phyloP scores from a whole-genome alignment of 1,140 invertebrate species.

The Drosophila lacertosa region DNA sequence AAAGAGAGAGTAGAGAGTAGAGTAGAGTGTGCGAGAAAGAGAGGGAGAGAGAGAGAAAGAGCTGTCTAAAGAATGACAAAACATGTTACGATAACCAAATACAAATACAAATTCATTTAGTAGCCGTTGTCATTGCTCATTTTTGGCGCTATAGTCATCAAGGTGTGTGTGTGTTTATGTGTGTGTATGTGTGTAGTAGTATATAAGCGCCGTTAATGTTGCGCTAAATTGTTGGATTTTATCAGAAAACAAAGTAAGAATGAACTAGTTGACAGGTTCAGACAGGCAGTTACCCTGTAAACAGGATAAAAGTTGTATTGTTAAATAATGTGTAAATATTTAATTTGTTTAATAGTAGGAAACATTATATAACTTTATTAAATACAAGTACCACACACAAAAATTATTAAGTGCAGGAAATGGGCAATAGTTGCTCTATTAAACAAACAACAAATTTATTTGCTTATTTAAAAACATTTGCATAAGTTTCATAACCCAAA shows the following conservation, averaged over 20 bases:
- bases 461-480: too few species aligned
- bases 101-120: conserved; percentile 31
- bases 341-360: too few species aligned
- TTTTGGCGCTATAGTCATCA: conserved; percentile 36
- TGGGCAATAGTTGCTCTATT: too few species aligned
- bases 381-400: too few species aligned
- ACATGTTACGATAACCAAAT: conserved; percentile 41
- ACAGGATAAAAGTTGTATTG: too few species aligned
- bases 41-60: background rate
- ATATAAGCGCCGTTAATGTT: conserved; percentile 63
- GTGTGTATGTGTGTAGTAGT: conserved; percentile 16
- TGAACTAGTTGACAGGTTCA: background rate
- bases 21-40: conserved; percentile 13
- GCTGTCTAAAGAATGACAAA: conserved; percentile 22
- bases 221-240: conserved; percentile 64
- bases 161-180: background rate
- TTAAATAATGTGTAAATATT: too few species aligned
- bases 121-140: conserved; percentile 44
- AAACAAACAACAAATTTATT: too few species aligned
- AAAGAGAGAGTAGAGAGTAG: conserved; percentile 2
- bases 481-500: too few species aligned
- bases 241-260: conserved; percentile 52
- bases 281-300: background rate
- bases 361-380: background rate
- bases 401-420: too few species aligned